A percentile compares a stretch with the other conserved stretches of the same genome.
These are phyloP conservation scores for Plemyria rubiginata DNA, from an alignment of 2,888 invertebrate species.

Conservation along the genomic window DNA sequence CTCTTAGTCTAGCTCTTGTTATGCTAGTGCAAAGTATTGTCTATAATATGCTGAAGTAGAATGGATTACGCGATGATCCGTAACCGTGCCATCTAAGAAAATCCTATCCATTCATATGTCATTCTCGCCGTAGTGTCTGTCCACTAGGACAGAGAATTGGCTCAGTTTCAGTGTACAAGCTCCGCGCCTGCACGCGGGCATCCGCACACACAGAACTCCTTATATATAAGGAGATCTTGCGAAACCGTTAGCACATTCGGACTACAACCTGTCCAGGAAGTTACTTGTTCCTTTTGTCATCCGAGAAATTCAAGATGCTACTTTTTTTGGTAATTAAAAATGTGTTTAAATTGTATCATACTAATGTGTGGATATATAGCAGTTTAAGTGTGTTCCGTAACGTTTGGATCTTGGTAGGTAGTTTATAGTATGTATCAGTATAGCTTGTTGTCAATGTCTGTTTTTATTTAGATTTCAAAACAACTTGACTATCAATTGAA, in stretches of 20 bases:
- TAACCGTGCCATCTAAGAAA: conserved; percentile 63
- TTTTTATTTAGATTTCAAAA: conserved; percentile 3
- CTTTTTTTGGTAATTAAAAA: conserved; percentile 44
- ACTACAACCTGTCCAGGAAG: conserved; percentile 77
- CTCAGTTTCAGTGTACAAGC: conserved; percentile 72
- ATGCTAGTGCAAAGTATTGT: conserved; percentile 9
- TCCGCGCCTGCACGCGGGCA: conserved; percentile 59
- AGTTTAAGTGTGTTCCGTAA: conserved; percentile 3
- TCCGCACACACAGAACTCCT: conserved; percentile 63
- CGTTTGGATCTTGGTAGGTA: conserved; percentile 8
- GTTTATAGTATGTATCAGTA: conserved; percentile 28
- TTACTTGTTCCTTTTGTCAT: conserved; percentile 69
- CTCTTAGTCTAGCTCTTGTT: neutral
- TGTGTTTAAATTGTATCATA: conserved; percentile 5
- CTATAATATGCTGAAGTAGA: conserved; percentile 21
- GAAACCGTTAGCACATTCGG: conserved; percentile 81
- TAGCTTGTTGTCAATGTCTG: conserved; percentile 11
- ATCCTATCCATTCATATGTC: conserved; percentile 71
- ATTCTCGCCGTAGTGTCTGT: conserved; percentile 47
- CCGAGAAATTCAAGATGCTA: conserved; percentile 65
- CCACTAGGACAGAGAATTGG: conserved; percentile 69
- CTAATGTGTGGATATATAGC: conserved; percentile 11
- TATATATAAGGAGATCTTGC: conserved; percentile 80
- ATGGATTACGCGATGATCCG: conserved; percentile 45
- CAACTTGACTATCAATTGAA: neutral